A percentile compares a stretch with the other conserved stretches of the same genome.
phyloP scores from a whole-genome alignment of 2,888 invertebrate species.

The Stictocephala bisonia region DNA sequence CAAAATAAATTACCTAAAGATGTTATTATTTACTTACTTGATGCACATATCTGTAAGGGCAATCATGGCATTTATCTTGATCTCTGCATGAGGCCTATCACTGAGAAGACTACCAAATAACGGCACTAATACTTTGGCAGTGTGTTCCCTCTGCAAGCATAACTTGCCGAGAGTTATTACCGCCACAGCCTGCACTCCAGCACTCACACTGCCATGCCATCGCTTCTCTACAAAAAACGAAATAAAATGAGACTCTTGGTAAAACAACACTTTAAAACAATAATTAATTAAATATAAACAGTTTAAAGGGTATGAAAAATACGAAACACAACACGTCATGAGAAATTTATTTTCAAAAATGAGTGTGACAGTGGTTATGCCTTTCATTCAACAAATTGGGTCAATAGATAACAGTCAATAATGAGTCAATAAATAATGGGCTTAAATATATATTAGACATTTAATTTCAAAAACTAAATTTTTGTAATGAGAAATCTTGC shows the following conservation, averaged over 20 bases:
- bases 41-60: constrained; percentile 76
- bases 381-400: no score
- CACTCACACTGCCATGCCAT: constrained; percentile 40
- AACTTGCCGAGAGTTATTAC: constrained; percentile 70
- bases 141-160: constrained; percentile 72
- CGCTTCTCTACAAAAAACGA: not conserved
- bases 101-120: constrained; percentile 72
- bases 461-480: no score
- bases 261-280: no score
- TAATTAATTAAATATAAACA: no score
- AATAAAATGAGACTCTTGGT: not conserved
- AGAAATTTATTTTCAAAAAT: not conserved
- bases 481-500: no score
- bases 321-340: not conserved
- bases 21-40: constrained; percentile 63
- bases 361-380: not conserved
- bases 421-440: no score
- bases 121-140: constrained; percentile 73
- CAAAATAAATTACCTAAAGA: no score
- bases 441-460: no score
- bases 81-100: constrained; percentile 66
- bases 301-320: no score
- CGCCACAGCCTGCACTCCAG: constrained; percentile 64
- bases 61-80: constrained; percentile 76
- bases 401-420: no score